Evolutionary conservation across 2,797 vertebrate species (phyloP), one percentile per base, ranked within the genome.

Genomic region (Gadopsis bispinosus): DNA sequence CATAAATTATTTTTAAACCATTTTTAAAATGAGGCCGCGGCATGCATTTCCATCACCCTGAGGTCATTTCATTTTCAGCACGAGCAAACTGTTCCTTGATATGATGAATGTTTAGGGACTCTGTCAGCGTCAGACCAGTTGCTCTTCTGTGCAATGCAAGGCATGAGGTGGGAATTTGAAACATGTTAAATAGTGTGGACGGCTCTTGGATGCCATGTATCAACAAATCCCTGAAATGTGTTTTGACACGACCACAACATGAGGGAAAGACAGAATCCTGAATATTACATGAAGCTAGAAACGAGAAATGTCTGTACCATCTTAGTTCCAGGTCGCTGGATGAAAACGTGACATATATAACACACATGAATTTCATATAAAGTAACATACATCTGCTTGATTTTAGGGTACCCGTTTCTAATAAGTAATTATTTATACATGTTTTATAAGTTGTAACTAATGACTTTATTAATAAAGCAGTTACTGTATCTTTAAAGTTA

Each of bases 101-200:
- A 58, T 14, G 64, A 14, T 29, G 56, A 68, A 77, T 87, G 89
- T 90, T 93, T 88, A 73, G 53, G 33, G 70, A 83, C 64, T 91
- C 88, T 88, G 83, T 92, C 91, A 93, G 70, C 89, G 61, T 69
- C 59, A n/a, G 62, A 77, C 67, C 69, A 47, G 75, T 51, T 60
- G 70, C 86, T 79, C 76, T 48, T 70, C 71, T 1, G 29, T 77
- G 85, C 75, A 48, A 83, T 50, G 80, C 10, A 29, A 86, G 77
- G 76, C 88, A 83, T 75, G 73, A 81, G 73, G 65, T 39, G 86
- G 82, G 86, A 91, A 91, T 91, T 85, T 81, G 84, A 91, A 93
- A 85, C 90, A 89, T 26, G 84, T 79, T 81, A 60, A 83, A 65
- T 84, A 87, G 83, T 48, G 31, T 56, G 67, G 82, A 90, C 47